Conservation (phyloP, 2,113 vertebrate genomes). For the Chelonoidis abingdonii region DNA sequence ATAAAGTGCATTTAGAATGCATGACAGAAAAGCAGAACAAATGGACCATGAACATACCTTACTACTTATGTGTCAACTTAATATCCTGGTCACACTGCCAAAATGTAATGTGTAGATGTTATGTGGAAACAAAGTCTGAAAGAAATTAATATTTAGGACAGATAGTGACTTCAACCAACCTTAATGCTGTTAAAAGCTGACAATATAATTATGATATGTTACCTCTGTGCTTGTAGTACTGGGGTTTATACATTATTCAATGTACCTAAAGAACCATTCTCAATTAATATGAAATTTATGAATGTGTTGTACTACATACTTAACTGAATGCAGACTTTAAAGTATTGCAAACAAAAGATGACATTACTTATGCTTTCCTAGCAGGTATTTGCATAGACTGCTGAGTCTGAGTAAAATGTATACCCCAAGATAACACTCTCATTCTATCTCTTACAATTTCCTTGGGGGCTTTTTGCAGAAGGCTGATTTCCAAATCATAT, state of each 20-base stretch:
- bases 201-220: slow-evolving; percentile 17
- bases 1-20: not conserved
- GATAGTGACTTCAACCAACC: not conserved
- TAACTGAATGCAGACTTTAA: not conserved
- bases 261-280: not conserved
- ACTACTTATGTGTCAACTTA: not conserved
- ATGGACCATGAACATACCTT: not conserved
- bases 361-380: not conserved
- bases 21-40: not conserved
- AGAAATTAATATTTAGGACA: not conserved
- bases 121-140: slow-evolving; percentile 1
- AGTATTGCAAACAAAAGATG: not conserved
- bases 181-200: not conserved
- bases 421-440: not conserved
- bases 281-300: not conserved
- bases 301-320: not conserved
- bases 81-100: not conserved
- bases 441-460: not conserved
- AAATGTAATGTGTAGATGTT: slow-evolving; percentile 4
- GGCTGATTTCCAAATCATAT: not conserved
- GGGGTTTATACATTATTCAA: not conserved
- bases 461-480: not conserved
- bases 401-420: not conserved
- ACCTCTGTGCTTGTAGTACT: not conserved
- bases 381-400: not conserved